Base-by-base conservation (phyloP, 2,797 vertebrate genomes). In the Odontamblyopus rebecca region DNA sequence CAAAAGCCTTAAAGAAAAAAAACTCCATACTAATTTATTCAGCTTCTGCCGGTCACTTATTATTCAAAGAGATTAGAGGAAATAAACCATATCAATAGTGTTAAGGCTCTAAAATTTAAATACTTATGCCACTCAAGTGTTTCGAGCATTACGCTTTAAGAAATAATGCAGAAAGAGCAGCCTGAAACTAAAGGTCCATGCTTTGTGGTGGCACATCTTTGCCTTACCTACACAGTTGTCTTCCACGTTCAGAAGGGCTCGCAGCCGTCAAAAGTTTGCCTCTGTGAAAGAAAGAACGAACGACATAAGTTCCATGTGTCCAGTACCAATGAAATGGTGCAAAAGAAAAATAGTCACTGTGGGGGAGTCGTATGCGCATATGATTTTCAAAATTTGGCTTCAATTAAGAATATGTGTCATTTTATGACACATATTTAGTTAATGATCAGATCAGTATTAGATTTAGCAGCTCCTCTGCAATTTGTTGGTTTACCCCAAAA, bases 151-250 rank as follows among this genome's bases (percentile, higher is more conserved):
- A 23, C 7, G 12, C 2, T 57, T 53, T 27, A 23, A 26, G 54
- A 57, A 26, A 57, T n/a, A 32, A 35, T 62, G 61, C 61, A 23
- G 35, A 15, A 19, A 57, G 66, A 68, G 6, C 15, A 2, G 6
- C 18, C 2, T 12, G 44, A 48, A 48, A 15, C 44, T 9, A 9
- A 51, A 65, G 8, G 56, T n/a, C 53, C 54, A 4, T 15, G 18
- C 44, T 27, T 56, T 29, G 30, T 53, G 19, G 76, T 76, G 66
- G 61, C 29, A 72, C 70, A 27, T 81, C 35, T 70, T 80, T 5
- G 74, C 60, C 15, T 76, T 54, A 93, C 93, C 93, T 93, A 94
- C 94, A 91, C 84, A 80, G 93, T 19, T 70, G 92, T 89, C 92
- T 94, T 94, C 93, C 80, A 82, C 77, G 79, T 85, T 83, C 73